Evolutionary conservation across 2,113 vertebrate genomes (phyloP).

Genomic region (Cyprinodon tularosa): DNA sequence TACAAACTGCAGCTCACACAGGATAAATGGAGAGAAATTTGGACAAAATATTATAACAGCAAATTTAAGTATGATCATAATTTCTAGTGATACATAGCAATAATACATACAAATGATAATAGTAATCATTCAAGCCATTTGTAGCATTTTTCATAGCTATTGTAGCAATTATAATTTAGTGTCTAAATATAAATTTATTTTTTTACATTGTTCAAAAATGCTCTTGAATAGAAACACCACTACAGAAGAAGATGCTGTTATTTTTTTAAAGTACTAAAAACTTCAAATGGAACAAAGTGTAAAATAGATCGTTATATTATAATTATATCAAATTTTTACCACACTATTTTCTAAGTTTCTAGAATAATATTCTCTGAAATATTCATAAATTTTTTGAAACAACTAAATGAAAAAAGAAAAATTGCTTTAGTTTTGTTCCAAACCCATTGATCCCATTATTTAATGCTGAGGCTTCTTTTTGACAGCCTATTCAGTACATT

Average conservation of each 20-base stretch:
- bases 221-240: neutral
- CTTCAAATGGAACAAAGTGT: neutral
- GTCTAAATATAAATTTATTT: neutral
- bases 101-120: no score
- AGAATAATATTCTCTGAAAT: no score
- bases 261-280: neutral
- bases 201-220: no score
- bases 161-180: neutral
- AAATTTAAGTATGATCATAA: neutral
- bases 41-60: neutral
- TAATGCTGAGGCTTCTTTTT: neutral
- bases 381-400: no score
- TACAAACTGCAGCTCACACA: slow-evolving; percentile 30
- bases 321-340: neutral
- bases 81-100: neutral
- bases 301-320: neutral
- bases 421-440: no score
- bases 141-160: no score
- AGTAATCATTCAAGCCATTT: no score
- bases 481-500: neutral
- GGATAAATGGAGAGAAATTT: slow-evolving; percentile 12
- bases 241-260: neutral
- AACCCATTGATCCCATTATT: no score
- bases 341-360: neutral
- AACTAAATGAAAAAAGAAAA: no score